Evolutionary conservation across 1,140 invertebrate species (phyloP), one percentile per base, ranked within the genome.

Genomic region (Hylaeus anthracinus): DNA sequence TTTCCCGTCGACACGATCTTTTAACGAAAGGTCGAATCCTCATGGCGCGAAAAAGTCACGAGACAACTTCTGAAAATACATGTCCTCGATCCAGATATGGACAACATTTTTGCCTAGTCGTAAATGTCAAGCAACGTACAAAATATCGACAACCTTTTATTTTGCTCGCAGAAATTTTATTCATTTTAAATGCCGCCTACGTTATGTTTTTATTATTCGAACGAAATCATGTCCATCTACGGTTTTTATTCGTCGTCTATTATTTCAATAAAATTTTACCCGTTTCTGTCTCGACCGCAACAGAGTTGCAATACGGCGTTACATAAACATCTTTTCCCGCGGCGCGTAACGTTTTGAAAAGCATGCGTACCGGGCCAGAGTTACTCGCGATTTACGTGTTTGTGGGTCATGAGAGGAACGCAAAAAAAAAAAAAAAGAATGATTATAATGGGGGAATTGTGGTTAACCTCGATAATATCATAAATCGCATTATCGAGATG

Each of bases 381-480:
- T 26, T 26, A 61, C 60, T 5, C 6, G 53, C 14, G 45, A 64
- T 26, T 55, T 8, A 5, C 12, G 1, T 41, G 41, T 2, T 48
- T 43, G 58, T 72, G 26, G 51, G 45, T 58, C 3, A 6, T 10
- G 43, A 6, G 48, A 3, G 48, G 15, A n/a, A 26, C 26, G 41
- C 8, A n/a, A 37, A 72, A 75, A 73, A 45, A 80, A 85, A 75
- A 63, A 0, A 10, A 41, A 63, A 14, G 3, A 10, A 61, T 1
- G 3, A 55, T 10, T 60, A 72, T 26, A 79, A 79, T 64, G 9
- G 39, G 15, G 48, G 72, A 60, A 86, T 86, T 86, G 84, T 86
- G 79, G 84, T 86, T 61, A 80, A 37, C 85, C 85, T 86, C 86
- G 76, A 64, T 41, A 83, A 75, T 41, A 67, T 53, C 2, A 15